These are phyloP conservation scores for Helobdella robusta DNA, from an alignment of 2,888 invertebrate species.

Conservation along the genomic window DNA sequence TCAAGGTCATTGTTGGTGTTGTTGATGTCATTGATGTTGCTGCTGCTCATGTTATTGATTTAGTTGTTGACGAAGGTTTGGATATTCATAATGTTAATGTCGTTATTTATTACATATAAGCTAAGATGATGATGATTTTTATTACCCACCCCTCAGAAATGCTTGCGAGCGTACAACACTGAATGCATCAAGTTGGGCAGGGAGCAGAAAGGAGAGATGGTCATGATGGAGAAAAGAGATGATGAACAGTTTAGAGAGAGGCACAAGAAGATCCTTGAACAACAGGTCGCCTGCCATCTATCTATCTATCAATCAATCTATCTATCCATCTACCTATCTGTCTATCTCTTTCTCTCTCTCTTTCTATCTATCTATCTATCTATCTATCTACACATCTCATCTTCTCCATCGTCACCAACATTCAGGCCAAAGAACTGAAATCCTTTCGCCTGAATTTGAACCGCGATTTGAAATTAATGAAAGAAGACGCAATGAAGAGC, in stretches of 20 bases:
- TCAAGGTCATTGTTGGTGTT: neutral
- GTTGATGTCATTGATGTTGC: neutral
- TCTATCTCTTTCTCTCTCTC: neutral
- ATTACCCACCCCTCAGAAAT: slow-evolving; percentile 4
- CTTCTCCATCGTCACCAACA: neutral
- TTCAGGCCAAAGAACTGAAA: slow-evolving; percentile 9
- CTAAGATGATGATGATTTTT: neutral
- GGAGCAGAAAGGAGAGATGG: neutral
- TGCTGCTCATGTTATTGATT: neutral
- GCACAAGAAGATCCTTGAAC: neutral
- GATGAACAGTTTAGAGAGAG: neutral
- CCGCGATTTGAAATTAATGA: neutral
- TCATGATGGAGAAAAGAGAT: neutral
- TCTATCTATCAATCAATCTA: neutral
- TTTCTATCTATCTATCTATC: neutral
- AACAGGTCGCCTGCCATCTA: slow-evolving; percentile 3
- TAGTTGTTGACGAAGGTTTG: neutral
- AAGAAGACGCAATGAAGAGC: neutral
- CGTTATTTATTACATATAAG: neutral
- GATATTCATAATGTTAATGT: neutral
- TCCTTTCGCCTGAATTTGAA: neutral
- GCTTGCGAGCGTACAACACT: slow-evolving; percentile 8
- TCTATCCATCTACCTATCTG: neutral
- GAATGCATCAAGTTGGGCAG: neutral
- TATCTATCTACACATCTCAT: neutral